These are phyloP conservation scores for Dryomyza anilis DNA, from an alignment of 2,888 invertebrate species.

Conservation along the genomic window DNA sequence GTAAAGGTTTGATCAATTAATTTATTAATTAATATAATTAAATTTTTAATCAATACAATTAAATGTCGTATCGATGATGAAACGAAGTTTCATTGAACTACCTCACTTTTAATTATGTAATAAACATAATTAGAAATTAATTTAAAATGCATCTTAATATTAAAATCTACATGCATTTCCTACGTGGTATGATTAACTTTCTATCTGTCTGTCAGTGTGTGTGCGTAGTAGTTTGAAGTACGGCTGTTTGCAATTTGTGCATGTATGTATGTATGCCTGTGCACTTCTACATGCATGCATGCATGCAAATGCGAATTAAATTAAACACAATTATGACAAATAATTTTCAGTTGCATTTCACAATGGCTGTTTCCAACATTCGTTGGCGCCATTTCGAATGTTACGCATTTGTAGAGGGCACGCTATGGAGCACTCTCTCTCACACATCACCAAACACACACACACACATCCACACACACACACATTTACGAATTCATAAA, in stretches of 20 bases:
- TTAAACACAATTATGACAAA: constrained; percentile 11
- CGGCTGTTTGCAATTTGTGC: neutral
- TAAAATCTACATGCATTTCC: too few relatives aligned
- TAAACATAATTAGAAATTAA: too few relatives aligned
- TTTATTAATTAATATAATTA: too few relatives aligned
- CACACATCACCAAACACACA: neutral
- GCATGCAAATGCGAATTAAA: constrained; percentile 21
- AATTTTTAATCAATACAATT: too few relatives aligned
- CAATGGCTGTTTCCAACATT: constrained; percentile 12
- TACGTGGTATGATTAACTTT: too few relatives aligned
- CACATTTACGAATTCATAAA: neutral
- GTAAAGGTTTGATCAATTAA: too few relatives aligned
- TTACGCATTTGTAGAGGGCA: neutral
- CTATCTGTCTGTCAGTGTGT: neutral
- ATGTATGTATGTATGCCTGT: neutral
- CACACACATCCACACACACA: neutral
- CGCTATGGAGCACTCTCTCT: neutral
- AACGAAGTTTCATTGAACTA: too few relatives aligned
- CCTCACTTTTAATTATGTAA: too few relatives aligned
- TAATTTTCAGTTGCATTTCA: constrained; percentile 16
- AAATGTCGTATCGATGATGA: too few relatives aligned
- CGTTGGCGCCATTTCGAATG: constrained; percentile 5
- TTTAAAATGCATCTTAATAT: too few relatives aligned
- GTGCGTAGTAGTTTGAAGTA: neutral
- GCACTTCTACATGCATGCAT: neutral